Evolutionary conservation across 2,113 vertebrate genomes (phyloP).

Genomic region (Neolamprologus cancellatus): DNA sequence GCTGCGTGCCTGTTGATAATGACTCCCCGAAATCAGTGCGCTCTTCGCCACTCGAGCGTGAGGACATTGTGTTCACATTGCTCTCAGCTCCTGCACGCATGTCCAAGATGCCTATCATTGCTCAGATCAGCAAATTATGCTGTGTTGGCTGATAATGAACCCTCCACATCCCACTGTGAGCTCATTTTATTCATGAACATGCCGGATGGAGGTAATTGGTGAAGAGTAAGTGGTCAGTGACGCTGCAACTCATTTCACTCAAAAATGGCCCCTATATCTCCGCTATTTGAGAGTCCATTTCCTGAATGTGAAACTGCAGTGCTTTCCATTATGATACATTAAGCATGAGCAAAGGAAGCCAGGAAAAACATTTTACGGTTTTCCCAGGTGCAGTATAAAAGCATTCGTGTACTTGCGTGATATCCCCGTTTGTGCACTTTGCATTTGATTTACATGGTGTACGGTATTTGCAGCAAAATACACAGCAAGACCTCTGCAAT

Average conservation of each 20-base stretch:
- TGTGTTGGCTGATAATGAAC: conserved; percentile 27
- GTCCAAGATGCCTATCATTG: conserved; percentile 43
- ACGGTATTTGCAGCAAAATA: background rate
- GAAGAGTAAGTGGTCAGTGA: conserved; percentile 28
- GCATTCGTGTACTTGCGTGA: background rate
- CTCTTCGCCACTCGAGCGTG: background rate
- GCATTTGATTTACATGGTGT: conserved; percentile 3
- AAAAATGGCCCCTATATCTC: background rate
- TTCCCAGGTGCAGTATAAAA: background rate
- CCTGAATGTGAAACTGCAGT: conserved; percentile 15
- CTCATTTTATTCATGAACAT: conserved; percentile 31
- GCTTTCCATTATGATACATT: conserved; percentile 12
- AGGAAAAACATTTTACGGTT: background rate
- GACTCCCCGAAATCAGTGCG: background rate
- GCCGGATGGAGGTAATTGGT: conserved; percentile 29
- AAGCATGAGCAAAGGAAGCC: background rate
- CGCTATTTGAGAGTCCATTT: conserved; percentile 21
- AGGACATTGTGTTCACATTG: conserved; percentile 9
- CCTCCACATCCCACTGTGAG: conserved; percentile 3
- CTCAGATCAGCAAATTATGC: conserved; percentile 23
- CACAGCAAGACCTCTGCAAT: background rate
- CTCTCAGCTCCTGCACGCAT: background rate
- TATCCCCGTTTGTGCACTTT: background rate
- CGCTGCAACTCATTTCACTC: conserved; percentile 20
- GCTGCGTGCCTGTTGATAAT: conserved; percentile 4